Evolutionary conservation across 1,140 invertebrate species (phyloP).

Genomic region (Phymorhynchus buccinoides): DNA sequence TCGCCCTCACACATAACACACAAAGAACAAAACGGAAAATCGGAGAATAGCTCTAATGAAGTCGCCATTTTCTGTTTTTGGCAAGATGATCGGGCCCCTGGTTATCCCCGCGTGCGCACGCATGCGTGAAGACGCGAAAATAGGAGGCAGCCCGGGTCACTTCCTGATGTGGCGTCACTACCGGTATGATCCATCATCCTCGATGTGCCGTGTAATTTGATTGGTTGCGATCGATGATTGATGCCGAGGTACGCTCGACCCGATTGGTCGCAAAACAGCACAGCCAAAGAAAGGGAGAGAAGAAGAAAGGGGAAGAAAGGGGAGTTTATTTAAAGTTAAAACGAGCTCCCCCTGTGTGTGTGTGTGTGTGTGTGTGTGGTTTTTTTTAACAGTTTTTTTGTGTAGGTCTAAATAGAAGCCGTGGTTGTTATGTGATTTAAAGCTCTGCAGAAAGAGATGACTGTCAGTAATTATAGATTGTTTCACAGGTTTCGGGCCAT

Average conservation of each 20-base stretch:
- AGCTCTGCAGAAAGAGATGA: not conserved
- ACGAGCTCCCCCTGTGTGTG: too few relatives aligned
- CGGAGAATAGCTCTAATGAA: slow-evolving; percentile 20
- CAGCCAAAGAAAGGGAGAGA: too few relatives aligned
- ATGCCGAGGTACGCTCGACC: slow-evolving; percentile 23
- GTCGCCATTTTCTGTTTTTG: slow-evolving; percentile 24
- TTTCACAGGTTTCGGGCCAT: not conserved
- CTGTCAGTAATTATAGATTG: not conserved
- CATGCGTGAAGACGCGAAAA: slow-evolving; percentile 28
- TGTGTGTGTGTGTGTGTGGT: too few relatives aligned
- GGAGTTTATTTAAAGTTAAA: too few relatives aligned
- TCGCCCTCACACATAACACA: not conserved
- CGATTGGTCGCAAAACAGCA: not conserved
- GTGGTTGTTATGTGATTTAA: not conserved
- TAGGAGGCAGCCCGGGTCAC: slow-evolving; percentile 22
- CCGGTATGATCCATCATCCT: slow-evolving; percentile 26
- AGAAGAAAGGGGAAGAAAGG: too few relatives aligned
- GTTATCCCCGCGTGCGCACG: slow-evolving; percentile 10
- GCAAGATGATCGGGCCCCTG: not conserved
- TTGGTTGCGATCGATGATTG: slow-evolving; percentile 23
- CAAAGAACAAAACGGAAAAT: slow-evolving; percentile 17
- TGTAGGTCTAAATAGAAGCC: too few relatives aligned
- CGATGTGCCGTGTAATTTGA: slow-evolving; percentile 32
- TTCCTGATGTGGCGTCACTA: slow-evolving; percentile 29
- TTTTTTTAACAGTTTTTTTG: too few relatives aligned